Base-by-base conservation (phyloP, 2,113 vertebrate genomes). In the Tricholaema leucomelas region DNA sequence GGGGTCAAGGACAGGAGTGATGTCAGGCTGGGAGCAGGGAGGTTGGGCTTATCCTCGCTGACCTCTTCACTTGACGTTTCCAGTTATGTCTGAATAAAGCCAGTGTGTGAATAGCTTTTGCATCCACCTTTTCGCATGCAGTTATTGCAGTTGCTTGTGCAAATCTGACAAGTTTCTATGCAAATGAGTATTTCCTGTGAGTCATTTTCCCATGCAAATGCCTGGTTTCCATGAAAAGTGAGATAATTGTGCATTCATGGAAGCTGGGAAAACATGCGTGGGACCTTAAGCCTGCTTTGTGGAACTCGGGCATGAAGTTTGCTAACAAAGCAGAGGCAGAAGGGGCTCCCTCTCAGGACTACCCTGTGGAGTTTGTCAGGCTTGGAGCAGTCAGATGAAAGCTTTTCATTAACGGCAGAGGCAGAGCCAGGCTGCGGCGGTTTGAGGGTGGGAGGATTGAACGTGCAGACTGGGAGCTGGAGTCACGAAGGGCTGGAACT, bases 201-300 rank as follows among this genome's bases (percentile, higher is more conserved):
- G 75, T 96, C 80, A 96, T 95, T 96, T 96, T 95, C 93, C 94
- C 92, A 96, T 97, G 95, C 93, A 96, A 97, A 97, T 96, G 40
- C 65, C 56, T 59, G 3, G 90, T 94, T 96, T 96, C 86, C 91
- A 95, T 95, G 86, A 95, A 94, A 94, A 96, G 85, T 91, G 90
- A 93, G 91, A 81, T 95, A 92, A 95, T 95, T 23, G 33, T 69
- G 80, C 90, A 86, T 93, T 91, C 91, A 95, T 69, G 95, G 91
- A 94, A 96, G 95, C 89, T 94, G 90, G 89, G 96, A 97, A 94
- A 96, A 95, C 46, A 75, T 93, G 94, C 91, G 96, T 96, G 95
- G 92, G 95, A 94, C 94, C 84, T 94, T 81, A 73, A 90, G 66
- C 80, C 91, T 77, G 40, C 75, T 87, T 91, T 77, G 67, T 91